phyloP scores from a whole-genome alignment of 1,140 invertebrate genomes.

The Atta colombica region DNA sequence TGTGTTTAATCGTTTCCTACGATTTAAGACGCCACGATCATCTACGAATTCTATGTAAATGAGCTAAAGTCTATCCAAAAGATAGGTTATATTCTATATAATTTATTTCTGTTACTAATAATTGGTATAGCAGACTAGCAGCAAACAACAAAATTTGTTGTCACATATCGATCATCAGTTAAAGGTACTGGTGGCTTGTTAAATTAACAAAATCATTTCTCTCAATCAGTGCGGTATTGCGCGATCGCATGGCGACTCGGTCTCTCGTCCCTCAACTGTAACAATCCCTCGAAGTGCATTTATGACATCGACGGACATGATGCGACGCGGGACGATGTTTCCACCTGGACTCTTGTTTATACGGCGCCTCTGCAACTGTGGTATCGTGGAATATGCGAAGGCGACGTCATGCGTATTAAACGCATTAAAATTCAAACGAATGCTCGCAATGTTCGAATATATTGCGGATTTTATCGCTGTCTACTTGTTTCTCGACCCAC shows the following conservation, averaged over 20 bases:
- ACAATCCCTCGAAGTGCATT: conserved; percentile 2
- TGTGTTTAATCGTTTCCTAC: too few species aligned
- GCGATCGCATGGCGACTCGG: not conserved
- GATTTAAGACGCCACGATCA: too few species aligned
- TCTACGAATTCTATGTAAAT: too few species aligned
- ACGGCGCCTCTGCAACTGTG: not conserved
- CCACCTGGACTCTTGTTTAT: conserved; percentile 11
- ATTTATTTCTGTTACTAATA: too few species aligned
- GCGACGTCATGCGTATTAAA: conserved; percentile 7
- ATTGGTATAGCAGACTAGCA: too few species aligned
- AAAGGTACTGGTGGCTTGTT: too few species aligned
- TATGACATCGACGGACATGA: not conserved
- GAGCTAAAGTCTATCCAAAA: too few species aligned
- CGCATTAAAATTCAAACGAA: conserved; percentile 15
- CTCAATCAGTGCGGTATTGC: too few species aligned
- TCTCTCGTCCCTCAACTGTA: not conserved
- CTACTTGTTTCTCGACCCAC: not conserved
- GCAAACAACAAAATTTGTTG: too few species aligned
- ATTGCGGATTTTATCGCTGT: conserved; percentile 13
- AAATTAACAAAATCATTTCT: too few species aligned
- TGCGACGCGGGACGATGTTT: not conserved
- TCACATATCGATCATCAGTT: too few species aligned
- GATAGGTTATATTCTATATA: too few species aligned
- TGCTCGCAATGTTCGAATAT: conserved; percentile 11
- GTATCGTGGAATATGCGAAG: not conserved